phyloP scores from a whole-genome alignment of 2,113 vertebrate species.

The Alouatta palliata region DNA sequence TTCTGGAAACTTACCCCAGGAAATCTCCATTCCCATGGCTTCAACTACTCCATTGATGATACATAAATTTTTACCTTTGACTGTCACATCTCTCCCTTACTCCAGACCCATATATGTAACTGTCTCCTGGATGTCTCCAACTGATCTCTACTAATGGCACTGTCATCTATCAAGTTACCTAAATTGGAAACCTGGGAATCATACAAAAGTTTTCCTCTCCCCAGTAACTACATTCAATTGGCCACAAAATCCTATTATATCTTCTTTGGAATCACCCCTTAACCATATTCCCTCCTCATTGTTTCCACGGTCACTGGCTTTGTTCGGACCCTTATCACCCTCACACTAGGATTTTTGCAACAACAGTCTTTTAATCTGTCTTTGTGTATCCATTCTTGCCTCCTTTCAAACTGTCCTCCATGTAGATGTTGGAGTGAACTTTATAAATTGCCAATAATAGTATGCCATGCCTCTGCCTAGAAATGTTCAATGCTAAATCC shows the following conservation, averaged over 20 bases:
- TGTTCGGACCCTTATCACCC: background rate
- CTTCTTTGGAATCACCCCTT: conserved; percentile 13
- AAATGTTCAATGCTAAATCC: conserved; percentile 14
- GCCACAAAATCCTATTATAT: background rate
- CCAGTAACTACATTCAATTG: background rate
- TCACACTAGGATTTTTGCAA: background rate
- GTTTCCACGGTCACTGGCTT: conserved; percentile 14
- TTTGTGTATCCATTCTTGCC: background rate
- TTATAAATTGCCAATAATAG: conserved; percentile 3
- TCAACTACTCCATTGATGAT: background rate
- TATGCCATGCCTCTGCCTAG: background rate
- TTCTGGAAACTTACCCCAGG: background rate
- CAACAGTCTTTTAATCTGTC: background rate
- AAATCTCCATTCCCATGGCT: background rate
- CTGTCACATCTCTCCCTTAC: background rate
- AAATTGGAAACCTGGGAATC: background rate
- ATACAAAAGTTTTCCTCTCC: conserved; percentile 8
- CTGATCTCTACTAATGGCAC: background rate
- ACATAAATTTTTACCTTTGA: background rate
- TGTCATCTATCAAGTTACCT: background rate
- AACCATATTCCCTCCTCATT: background rate
- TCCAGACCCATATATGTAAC: background rate
- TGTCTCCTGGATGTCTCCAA: background rate
- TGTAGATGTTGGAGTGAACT: background rate
- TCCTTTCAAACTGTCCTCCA: conserved; percentile 30